Evolutionary conservation across 2,113 vertebrate genomes (phyloP).

Genomic region (Ailurus styani): DNA sequence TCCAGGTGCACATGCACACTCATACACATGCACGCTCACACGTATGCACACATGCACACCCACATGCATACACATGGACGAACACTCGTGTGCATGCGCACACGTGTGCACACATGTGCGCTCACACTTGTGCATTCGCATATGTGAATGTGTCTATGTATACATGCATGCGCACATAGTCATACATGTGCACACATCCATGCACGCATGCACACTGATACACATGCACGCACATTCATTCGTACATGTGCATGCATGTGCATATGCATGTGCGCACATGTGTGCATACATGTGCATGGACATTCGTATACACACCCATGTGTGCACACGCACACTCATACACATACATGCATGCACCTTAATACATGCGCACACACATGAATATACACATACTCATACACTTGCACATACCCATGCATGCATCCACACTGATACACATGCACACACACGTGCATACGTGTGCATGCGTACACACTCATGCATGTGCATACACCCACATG

Average conservation of each 20-base stretch:
- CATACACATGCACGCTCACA: not conserved
- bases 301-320: too few species aligned
- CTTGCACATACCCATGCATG: not conserved
- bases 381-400: too few species aligned
- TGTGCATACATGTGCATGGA: too few species aligned
- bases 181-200: too few species aligned
- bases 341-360: not conserved
- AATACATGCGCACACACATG: too few species aligned
- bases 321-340: not conserved
- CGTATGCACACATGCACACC: too few species aligned
- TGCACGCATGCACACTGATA: too few species aligned
- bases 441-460: too few species aligned
- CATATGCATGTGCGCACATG: rapidly evolving
- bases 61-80: not conserved
- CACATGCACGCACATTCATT: not conserved
- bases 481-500: rapidly evolving
- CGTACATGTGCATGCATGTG: too few species aligned
- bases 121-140: rapidly evolving
- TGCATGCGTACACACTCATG: not conserved
- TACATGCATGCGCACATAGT: too few species aligned
- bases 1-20: not conserved
- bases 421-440: not conserved
- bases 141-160: too few species aligned
- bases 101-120: too few species aligned
- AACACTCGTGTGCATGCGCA: not conserved